phyloP scores from a whole-genome alignment of 1,140 invertebrate genomes.

The Cotesia glomerata region DNA sequence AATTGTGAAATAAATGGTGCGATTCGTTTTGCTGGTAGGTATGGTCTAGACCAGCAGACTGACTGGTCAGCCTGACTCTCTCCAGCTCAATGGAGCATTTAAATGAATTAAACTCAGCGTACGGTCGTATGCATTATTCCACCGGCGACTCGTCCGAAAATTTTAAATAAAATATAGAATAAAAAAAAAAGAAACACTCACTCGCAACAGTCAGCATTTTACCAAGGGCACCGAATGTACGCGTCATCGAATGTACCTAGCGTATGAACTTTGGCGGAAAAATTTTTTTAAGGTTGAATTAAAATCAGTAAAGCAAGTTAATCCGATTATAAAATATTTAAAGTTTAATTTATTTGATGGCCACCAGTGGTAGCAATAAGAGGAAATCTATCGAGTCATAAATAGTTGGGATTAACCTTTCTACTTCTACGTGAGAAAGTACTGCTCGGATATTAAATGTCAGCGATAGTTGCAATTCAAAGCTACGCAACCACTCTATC shows the following conservation, averaged over 20 bases:
- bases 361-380: too few species aligned
- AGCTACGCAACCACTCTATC: neutral
- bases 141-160: slow-evolving; percentile 9
- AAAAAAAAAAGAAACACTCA: slow-evolving; percentile 4
- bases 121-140: slow-evolving; percentile 25
- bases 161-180: neutral
- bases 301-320: neutral
- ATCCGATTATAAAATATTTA: neutral
- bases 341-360: too few species aligned
- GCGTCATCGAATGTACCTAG: neutral
- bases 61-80: slow-evolving; percentile 18
- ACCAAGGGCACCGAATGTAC: neutral
- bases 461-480: neutral
- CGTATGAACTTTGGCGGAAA: neutral
- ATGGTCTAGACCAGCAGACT: slow-evolving; percentile 4
- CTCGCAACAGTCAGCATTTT: neutral
- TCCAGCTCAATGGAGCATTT: slow-evolving; percentile 31
- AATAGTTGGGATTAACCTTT: neutral
- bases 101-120: slow-evolving; percentile 30
- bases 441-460: neutral
- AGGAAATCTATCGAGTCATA: neutral
- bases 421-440: neutral
- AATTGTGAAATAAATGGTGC: slow-evolving; percentile 19
- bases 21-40: slow-evolving; percentile 8
- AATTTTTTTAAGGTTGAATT: neutral